Base-by-base conservation (phyloP, 2,797 vertebrate species). In the Semaprochilodus insignis region DNA sequence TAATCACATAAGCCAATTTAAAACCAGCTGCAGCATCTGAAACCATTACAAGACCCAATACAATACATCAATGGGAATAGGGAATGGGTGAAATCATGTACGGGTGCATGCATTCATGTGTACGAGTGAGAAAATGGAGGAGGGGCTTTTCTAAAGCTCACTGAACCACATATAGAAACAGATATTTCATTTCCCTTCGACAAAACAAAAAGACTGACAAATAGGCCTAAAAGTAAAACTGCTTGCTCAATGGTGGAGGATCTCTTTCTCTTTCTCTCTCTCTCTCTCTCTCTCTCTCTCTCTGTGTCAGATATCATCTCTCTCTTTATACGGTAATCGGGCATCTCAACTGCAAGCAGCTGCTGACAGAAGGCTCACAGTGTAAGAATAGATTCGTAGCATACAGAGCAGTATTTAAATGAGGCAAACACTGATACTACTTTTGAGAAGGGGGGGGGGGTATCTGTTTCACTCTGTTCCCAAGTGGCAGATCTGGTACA, bases 221-320 rank as follows among this genome's bases (percentile, higher is more conserved):
- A 25, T 7, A 77, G 59, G n/a, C 4, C 36, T 31, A 40, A 54
- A 23, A 25, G 21, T 70, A 27, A 23, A 23, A 31, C 4, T 81
- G 48, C 21, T 27, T 51, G 10, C 36, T 73, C 40, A 27, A 5
- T 34, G 40, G 52, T 27, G 16, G 7, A 62, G 59, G 10, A 62
- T 27, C 81, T 59, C 25, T 78, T 82, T 85, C 19, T 21, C 23
- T 11, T 44, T 57, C n/a, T 36, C 40, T n/a, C n/a, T n/a, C n/a
- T n/a, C n/a, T 27, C 81, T 59, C 25, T 78, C 81, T 85, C 19
- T 27, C 81, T 59, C 25, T 78, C 81, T 85, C 19, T 19, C 59
- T 52, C 52, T 63, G 15, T 44, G 21, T 23, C 44, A 31, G 27
- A 31, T 27, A 15, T 36, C 25, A n/a, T 55, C 70, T 62, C 10